Percentiles rank a stretch among this genome's conserved stretches.
These are phyloP conservation scores for Habroteleia sp. DNA, from an alignment of 2,888 invertebrate species.

Conservation along the genomic window DNA sequence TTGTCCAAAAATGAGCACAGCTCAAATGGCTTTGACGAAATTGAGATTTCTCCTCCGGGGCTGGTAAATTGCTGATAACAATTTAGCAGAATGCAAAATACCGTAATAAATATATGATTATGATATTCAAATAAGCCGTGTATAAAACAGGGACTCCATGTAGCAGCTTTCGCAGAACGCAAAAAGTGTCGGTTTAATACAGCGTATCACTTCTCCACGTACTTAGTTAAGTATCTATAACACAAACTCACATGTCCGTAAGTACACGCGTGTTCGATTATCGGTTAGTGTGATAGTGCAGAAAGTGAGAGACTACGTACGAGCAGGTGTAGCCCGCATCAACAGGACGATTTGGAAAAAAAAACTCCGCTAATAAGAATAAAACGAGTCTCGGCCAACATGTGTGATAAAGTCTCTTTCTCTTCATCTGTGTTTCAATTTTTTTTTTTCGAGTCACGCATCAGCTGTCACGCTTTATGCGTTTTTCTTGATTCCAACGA, in stretches of 20 bases:
- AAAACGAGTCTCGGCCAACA: slow-evolving; percentile 34
- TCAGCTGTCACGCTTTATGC: slow-evolving; percentile 32
- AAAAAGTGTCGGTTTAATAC: slow-evolving; percentile 37
- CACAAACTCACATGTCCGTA: slow-evolving; percentile 16
- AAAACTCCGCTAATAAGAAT: slow-evolving; percentile 49
- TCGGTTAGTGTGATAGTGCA: slow-evolving; percentile 51
- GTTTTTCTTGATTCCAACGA: not conserved
- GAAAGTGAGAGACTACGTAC: slow-evolving; percentile 49
- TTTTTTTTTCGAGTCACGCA: slow-evolving; percentile 30
- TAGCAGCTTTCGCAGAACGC: slow-evolving; percentile 22
- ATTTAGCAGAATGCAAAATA: not conserved
- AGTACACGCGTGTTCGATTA: slow-evolving; percentile 28
- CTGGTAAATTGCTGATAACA: not conserved
- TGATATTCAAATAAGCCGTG: slow-evolving; percentile 13
- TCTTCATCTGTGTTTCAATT: slow-evolving; percentile 24
- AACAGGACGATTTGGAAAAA: slow-evolving; percentile 50
- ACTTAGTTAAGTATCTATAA: slow-evolving; percentile 49
- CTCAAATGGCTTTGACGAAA: too few relatives aligned
- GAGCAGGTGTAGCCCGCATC: slow-evolving; percentile 62
- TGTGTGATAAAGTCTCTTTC: slow-evolving; percentile 54
- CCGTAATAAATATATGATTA: not conserved
- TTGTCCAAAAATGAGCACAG: too few relatives aligned
- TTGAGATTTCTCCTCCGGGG: not conserved
- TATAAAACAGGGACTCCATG: slow-evolving; percentile 10
- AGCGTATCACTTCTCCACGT: slow-evolving; percentile 33